Evolutionary conservation across 1,140 invertebrate genomes (phyloP), one percentile per base, ranked within the genome.

Genomic region (Globodera ellingtonae): DNA sequence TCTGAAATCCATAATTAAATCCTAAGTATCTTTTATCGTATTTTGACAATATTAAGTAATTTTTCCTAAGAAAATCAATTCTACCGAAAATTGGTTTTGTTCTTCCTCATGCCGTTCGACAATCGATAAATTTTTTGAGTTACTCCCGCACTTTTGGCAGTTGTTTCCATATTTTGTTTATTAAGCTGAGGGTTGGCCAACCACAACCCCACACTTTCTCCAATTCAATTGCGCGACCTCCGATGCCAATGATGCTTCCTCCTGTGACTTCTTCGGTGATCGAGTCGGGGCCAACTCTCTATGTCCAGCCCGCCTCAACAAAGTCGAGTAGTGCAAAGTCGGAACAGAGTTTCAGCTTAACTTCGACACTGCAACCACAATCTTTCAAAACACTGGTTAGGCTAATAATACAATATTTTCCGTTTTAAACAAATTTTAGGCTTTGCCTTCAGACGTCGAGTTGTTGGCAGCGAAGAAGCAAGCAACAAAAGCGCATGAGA

Each of bases 401-500:
- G 56, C 10, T 0, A 18, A 18, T 62, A 6, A 35, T 35, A 35
- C 35, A 35, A 35, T 35, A 35, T 35, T 35, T 35, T 35, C 35
- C 3, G 35, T 35, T 35, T 35, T 35, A 35, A 35, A 35, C 1
- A 35, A 35, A 35, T 72, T 88, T 79, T 72, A 87, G 84, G 86
- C 87, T 72, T 78, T 87, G 13, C 86, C 87, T 24, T 71, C 86
- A 24, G 86, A 87, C 67, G 86, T 87, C 46, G 84, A 89, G 67
- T 78, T 88, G 46, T 73, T 86, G 35, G 72, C 85, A 75, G 83
- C 83, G 6, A 80, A 72, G 62, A 74, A 75, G 80, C 85, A 87
- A 78, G 78, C 86, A 67, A 52, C 74, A 65, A 82, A 80, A 52
- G 81, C 86, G 6, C 79, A 84, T 70, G 82, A 87, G 70, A 87